Conservation (phyloP, 2,888 invertebrate species). For the Pammene aurita region DNA sequence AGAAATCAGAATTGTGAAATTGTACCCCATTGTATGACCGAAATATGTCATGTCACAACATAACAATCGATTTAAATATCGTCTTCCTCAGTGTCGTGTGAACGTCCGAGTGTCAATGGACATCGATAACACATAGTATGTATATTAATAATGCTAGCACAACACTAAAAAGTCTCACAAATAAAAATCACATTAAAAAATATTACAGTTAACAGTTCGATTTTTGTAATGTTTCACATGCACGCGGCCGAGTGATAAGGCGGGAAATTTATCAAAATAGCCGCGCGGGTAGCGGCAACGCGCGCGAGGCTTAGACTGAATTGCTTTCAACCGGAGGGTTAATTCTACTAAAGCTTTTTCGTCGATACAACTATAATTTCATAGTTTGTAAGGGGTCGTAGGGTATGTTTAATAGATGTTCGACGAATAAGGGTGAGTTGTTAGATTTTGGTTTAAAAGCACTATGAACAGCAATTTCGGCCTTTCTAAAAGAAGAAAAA, state of each 20-base stretch:
- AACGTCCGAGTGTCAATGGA: conserved; percentile 49
- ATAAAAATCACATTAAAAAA: background rate
- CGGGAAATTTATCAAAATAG: conserved; percentile 64
- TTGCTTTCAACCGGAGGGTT: conserved; percentile 52
- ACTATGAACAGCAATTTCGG: too few species aligned
- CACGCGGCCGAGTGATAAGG: conserved; percentile 50
- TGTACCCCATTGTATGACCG: conserved; percentile 26
- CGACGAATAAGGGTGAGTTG: conserved; percentile 18
- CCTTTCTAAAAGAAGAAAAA: too few species aligned
- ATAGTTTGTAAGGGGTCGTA: conserved; percentile 32
- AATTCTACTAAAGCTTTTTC: conserved; percentile 43
- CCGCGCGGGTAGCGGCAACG: conserved; percentile 58
- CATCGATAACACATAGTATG: conserved; percentile 29
- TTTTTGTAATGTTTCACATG: conserved; percentile 15
- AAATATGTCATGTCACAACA: conserved; percentile 41
- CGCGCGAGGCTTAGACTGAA: conserved; percentile 68
- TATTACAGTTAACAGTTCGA: background rate
- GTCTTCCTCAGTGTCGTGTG: conserved; percentile 53
- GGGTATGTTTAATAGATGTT: conserved; percentile 26
- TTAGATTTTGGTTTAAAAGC: background rate
- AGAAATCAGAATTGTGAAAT: background rate
- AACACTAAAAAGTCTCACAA: conserved; percentile 3
- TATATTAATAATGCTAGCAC: conserved; percentile 15
- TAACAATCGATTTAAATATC: conserved; percentile 52
- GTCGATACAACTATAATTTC: conserved; percentile 43